Base-by-base conservation (phyloP, 2,113 vertebrate genomes). In the Nothoprocta perdicaria region DNA sequence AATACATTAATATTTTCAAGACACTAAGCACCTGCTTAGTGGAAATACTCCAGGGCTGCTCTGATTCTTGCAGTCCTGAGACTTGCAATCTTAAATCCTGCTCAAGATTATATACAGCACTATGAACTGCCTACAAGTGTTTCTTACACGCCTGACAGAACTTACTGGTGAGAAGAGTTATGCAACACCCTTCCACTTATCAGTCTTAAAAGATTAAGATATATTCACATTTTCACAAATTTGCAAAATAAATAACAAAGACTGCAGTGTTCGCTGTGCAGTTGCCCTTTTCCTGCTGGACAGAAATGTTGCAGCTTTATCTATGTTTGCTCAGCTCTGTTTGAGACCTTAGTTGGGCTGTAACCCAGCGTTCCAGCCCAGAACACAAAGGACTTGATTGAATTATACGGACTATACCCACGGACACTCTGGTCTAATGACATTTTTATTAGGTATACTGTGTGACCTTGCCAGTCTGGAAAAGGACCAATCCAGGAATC, bases 301-400 rank as follows among this genome's bases (percentile, higher is more conserved):
- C 66, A 92, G 58, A 62, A 86, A 62, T 3, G 17, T 27, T 66
- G 55, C 55, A 86, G 79, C 62, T n/a, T 69, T 93, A 91, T 93
- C 91, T 72, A 58, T 93, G 74, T 90, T 94, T 96, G 75, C 82
- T 95, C 68, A 88, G 57, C 90, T 86, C 45, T 71, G 55, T 88
- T 93, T 84, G 76, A 80, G 73, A 69, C 76, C 63, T 93, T 77
- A 71, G 67, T 63, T 72, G 86, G 69, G 72, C 80, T 88, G 58
- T 68, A 94, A 94, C 57, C 52, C 92, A 71, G 52, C 79, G 71
- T 91, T 89, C 93, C 82, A 86, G 71, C 0, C 66, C 52, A 62
- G 33, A 80, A 83, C 75, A 93, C 86, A 90, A 94, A 94, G 67
- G 38, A 50, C 40, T 26, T 1, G 11, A 88, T 35, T 85, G 80